Evolutionary conservation across 1,140 invertebrate genomes (phyloP).

Genomic region (Cyrtorhinus lividipennis): DNA sequence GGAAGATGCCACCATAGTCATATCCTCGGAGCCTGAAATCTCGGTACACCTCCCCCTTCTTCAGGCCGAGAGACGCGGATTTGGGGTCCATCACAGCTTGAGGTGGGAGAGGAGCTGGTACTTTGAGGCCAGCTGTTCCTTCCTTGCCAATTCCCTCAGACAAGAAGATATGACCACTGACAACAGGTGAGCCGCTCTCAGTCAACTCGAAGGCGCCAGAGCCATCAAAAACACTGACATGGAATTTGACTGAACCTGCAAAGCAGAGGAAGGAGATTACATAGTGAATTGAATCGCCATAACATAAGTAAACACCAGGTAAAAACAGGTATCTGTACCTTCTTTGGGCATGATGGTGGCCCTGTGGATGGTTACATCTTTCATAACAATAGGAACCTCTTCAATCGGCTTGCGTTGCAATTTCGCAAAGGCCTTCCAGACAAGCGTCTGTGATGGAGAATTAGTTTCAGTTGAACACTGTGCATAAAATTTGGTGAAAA

Average conservation of each 20-base stretch:
- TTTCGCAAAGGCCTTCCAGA: slow-evolving; percentile 87
- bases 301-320: not conserved
- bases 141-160: slow-evolving; percentile 48
- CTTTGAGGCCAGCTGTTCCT: slow-evolving; percentile 24
- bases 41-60: slow-evolving; percentile 74
- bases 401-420: slow-evolving; percentile 56
- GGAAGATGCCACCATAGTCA: slow-evolving; percentile 80
- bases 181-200: slow-evolving; percentile 67
- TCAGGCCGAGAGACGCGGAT: slow-evolving; percentile 40
- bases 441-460: slow-evolving; percentile 44
- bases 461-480: no score
- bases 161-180: slow-evolving; percentile 56
- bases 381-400: slow-evolving; percentile 68
- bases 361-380: slow-evolving; percentile 74
- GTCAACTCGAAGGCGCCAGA: slow-evolving; percentile 84
- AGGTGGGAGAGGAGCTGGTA: slow-evolving; percentile 35
- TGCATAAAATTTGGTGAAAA: no score
- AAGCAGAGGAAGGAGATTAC: no score
- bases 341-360: slow-evolving; percentile 84
- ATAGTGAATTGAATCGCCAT: not conserved
- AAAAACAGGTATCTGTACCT: slow-evolving; percentile 29
- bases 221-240: slow-evolving; percentile 74
- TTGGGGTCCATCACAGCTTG: slow-evolving; percentile 27
- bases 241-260: slow-evolving; percentile 57
- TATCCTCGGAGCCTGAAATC: slow-evolving; percentile 85